Evolutionary conservation across 2,888 invertebrate genomes (phyloP).

Genomic region (Zootermopsis nevadensis): DNA sequence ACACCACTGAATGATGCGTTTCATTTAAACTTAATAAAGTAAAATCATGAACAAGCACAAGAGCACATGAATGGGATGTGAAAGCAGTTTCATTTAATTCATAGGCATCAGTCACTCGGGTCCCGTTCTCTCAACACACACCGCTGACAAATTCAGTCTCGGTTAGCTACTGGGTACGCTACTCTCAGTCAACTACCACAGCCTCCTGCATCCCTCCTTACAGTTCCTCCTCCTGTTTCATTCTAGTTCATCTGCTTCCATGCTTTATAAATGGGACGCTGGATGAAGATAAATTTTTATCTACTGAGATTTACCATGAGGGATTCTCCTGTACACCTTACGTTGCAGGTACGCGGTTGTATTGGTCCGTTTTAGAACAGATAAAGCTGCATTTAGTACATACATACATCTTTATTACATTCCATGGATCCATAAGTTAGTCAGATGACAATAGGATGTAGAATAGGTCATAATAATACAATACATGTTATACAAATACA

Average conservation of each 20-base stretch:
- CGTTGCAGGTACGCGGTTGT: background rate
- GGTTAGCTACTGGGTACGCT: constrained; percentile 10
- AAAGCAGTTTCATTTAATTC: background rate
- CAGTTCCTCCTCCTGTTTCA: background rate
- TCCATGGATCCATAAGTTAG: no score
- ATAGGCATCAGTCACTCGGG: background rate
- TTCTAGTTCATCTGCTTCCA: background rate
- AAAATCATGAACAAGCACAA: background rate
- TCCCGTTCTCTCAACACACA: background rate
- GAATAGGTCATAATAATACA: no score
- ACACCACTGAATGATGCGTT: background rate
- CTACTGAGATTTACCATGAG: constrained; percentile 35
- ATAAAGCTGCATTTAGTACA: no score
- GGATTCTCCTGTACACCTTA: background rate
- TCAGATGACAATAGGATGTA: no score
- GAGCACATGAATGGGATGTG: background rate
- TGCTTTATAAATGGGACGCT: constrained; percentile 25
- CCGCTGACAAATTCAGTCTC: constrained; percentile 24
- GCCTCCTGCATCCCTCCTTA: background rate
- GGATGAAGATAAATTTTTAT: constrained; percentile 38
- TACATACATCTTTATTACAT: no score
- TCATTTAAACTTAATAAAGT: background rate
- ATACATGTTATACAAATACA: no score
- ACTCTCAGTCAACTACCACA: constrained; percentile 9
- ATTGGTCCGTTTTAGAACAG: background rate